Evolutionary conservation across 2,113 vertebrate species (phyloP).

Genomic region (Epinephelus moara): DNA sequence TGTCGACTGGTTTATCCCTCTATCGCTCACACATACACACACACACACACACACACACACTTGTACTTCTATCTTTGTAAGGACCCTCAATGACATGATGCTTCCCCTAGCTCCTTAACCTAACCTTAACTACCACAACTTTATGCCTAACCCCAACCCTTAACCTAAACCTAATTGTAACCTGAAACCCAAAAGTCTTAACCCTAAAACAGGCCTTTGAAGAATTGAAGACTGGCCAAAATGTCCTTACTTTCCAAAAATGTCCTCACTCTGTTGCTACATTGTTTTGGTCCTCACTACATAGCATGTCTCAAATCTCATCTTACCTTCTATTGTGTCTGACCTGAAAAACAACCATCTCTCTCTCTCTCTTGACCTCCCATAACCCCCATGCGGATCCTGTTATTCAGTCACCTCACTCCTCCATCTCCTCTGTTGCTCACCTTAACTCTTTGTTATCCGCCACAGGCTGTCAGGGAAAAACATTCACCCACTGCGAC

Average conservation of each 20-base stretch:
- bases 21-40: not conserved
- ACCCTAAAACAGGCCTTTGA: too few species aligned
- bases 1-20: not conserved
- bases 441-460: not conserved
- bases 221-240: too few species aligned
- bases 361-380: constrained; percentile 29
- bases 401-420: constrained; percentile 4
- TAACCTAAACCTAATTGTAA: too few species aligned
- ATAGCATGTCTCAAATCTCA: not conserved
- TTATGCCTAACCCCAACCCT: too few species aligned
- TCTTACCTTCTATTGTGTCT: not conserved
- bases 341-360: not conserved
- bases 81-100: too few species aligned
- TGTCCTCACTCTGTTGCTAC: too few species aligned
- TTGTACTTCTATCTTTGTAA: too few species aligned
- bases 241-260: too few species aligned
- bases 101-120: too few species aligned
- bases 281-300: too few species aligned
- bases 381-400: constrained; percentile 18
- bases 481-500: constrained; percentile 6
- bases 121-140: too few species aligned
- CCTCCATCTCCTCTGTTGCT: not conserved
- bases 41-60: not conserved
- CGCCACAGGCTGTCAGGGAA: not conserved
- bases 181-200: too few species aligned